Evolutionary conservation across 2,113 vertebrate genomes (phyloP), one percentile per base, ranked within the genome.

Genomic region (Albula glossodonta): DNA sequence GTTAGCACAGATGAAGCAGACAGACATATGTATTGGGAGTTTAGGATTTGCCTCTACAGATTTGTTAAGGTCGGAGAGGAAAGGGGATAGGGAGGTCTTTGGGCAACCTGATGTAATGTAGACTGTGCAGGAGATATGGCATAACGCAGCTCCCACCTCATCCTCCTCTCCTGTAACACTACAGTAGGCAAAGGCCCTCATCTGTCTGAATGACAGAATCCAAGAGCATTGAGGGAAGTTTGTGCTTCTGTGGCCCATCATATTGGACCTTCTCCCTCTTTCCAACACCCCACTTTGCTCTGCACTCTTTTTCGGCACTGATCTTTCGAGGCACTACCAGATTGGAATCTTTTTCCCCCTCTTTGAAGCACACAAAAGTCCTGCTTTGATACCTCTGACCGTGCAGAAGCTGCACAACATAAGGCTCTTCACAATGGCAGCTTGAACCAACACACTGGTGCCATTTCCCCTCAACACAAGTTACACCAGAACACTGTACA

Each of bases 1-100:
- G 22, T 81, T 81, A 81, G 80, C 80, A 83, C 60, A 66, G 31
- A 83, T 51, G 77, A 85, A 63, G 22, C 49, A 51, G 49, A 57
- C 80, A 51, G 48, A 13, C 51, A 22, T 8, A 86, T 51, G 83
- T 50, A 66, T 50, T 83, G 17, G 60, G 57, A 13, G 4, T 57
- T 60, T 19, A 63, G 41, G 10, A 10, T 49, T n/a, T 50, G 82
- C 60, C 57, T 66, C 19, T 50, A 83, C 41, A 22, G 50, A 83
- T 15, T 10, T 49, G 17, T 22, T 13, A 48, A 22, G 82, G 82
- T 50, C 70, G 49, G 60, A 49, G 57, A 51, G 22, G 49, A 41
- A 50, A 83, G 66, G 51, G 19, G 22, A 7, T 56, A 31, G 70
- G 70, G 63, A 8, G 70, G 70, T 74, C 70, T 25, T 74, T 25